phyloP scores from a whole-genome alignment of 2,888 invertebrate species.

The Aplocera efformata region DNA sequence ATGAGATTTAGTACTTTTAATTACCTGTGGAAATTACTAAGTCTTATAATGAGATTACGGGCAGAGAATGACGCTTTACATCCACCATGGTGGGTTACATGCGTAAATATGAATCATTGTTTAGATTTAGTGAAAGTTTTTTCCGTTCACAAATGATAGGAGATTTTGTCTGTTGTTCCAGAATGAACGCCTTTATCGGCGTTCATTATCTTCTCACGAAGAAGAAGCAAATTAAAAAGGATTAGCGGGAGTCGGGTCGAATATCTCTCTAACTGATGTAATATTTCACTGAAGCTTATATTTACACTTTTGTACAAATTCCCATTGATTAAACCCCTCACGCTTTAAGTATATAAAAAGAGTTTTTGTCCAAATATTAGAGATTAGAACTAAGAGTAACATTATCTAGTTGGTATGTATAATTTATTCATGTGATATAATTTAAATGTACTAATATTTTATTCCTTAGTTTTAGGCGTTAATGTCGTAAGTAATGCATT shows the following conservation, averaged over 20 bases:
- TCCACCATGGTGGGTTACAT: too few species aligned
- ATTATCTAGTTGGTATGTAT: slow-evolving; percentile 36
- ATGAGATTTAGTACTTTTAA: too few species aligned
- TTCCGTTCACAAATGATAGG: slow-evolving; percentile 17
- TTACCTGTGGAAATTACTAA: too few species aligned
- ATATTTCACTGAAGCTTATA: slow-evolving; percentile 35
- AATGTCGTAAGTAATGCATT: slow-evolving; percentile 51
- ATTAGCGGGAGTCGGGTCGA: slow-evolving; percentile 35
- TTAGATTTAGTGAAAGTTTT: too few species aligned
- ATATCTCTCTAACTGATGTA: slow-evolving; percentile 24
- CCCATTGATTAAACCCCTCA: slow-evolving; percentile 25
- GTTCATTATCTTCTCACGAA: slow-evolving; percentile 62
- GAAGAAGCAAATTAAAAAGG: slow-evolving; percentile 50
- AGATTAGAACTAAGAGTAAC: slow-evolving; percentile 24
- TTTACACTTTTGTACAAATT: slow-evolving; percentile 38
- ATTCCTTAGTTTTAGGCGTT: slow-evolving; percentile 52
- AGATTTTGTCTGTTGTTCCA: slow-evolving; percentile 46
- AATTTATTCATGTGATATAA: slow-evolving; percentile 38
- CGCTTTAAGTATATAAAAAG: slow-evolving; percentile 26
- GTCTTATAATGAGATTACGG: too few species aligned
- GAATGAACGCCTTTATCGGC: slow-evolving; percentile 63
- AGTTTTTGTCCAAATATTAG: slow-evolving; percentile 31
- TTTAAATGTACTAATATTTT: slow-evolving; percentile 51
- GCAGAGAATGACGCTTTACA: too few species aligned
- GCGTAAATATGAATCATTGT: too few species aligned